A percentile compares a stretch with the other conserved stretches of the same genome.
These are phyloP conservation scores for Urophycis tenuis DNA, from an alignment of 2,797 vertebrate genomes.

Conservation along the genomic window DNA sequence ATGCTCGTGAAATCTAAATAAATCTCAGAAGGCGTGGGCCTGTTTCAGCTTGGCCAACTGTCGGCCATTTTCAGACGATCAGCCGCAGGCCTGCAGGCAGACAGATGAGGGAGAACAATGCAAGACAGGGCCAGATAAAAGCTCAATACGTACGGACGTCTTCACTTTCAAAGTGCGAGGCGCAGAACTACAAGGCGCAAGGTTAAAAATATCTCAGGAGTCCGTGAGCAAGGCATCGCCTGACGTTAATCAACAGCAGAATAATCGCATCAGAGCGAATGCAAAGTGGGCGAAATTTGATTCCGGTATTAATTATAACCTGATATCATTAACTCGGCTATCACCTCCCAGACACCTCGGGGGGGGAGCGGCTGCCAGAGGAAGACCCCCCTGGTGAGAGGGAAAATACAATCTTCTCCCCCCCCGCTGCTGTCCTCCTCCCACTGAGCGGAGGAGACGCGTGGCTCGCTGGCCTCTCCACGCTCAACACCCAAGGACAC, in stretches of 20 bases:
- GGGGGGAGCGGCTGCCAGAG: constrained; percentile 44
- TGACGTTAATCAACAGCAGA: constrained; percentile 56
- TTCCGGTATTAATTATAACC: constrained; percentile 69
- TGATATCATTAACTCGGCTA: constrained; percentile 58
- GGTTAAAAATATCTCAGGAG: constrained; percentile 14
- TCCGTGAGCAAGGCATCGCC: constrained; percentile 33
- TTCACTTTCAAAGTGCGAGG: constrained; percentile 1
- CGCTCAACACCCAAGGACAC: constrained; percentile 19
- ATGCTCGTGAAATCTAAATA: background rate
- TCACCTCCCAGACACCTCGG: constrained; percentile 52
- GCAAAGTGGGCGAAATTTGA: constrained; percentile 63
- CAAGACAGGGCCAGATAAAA: constrained; percentile 10
- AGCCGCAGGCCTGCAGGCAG: background rate
- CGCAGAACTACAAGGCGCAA: background rate
- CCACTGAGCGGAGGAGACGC: constrained; percentile 51
- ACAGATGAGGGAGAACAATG: background rate
- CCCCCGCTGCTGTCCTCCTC: constrained; percentile 47
- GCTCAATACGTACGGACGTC: constrained; percentile 55
- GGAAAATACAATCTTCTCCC: constrained; percentile 64
- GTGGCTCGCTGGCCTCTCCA: constrained; percentile 33
- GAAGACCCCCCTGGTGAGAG: constrained; percentile 46
- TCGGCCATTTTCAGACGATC: background rate
- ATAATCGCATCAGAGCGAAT: constrained; percentile 59
- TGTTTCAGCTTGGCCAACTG: too few species aligned
- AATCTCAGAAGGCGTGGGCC: background rate